Evolutionary conservation across 2,113 vertebrate genomes (phyloP), one percentile per base, ranked within the genome.

Genomic region (Chaetorhynchus papuensis): DNA sequence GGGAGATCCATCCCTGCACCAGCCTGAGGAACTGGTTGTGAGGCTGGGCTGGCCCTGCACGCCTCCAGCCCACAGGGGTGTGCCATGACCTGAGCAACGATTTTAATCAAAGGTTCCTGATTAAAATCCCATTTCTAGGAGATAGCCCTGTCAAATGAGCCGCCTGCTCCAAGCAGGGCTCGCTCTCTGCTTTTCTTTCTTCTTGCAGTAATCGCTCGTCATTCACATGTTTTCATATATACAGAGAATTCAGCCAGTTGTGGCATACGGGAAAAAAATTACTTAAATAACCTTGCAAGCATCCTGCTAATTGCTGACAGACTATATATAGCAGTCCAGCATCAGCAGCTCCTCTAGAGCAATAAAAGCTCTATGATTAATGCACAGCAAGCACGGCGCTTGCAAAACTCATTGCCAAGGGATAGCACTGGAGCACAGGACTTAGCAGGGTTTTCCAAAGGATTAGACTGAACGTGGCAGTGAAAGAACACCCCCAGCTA

Each of bases 341-440:
- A 86, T 50, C 79, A 89, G 21, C 52, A 86, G 75, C 47, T 65
- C 11, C 71, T 77, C 24, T 45, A 63, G 57, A 93, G 88, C 86
- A 83, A 90, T 87, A 89, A 92, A 94, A 93, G 44, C 76, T 42
- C 70, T 39, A 54, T 92, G 89, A 78, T 72, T 93, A 92, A 92
- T 60, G 86, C 64, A 33, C 33, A 9, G n/a, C 1, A 23, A 93
- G 88, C 59, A 86, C 42, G 28, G 66, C 0, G 11, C 76, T 94
- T 45, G 13, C 92, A 89, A 92, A 95, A 87, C 86, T 59, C 86
- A 7, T 74, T 71, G 96, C 95, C 91, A 94, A 95, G 66, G 96
- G 95, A 94, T 39, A 97, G 54, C 83, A 28, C 68, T 37, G 83
- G 57, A 80, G 86, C 71, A 59, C 9, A 42, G 83, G 95, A 78